A percentile compares a stretch with the other conserved stretches of the same genome.
phyloP scores from a whole-genome alignment of 2,888 invertebrate species.

The Xestia sexstrigata region DNA sequence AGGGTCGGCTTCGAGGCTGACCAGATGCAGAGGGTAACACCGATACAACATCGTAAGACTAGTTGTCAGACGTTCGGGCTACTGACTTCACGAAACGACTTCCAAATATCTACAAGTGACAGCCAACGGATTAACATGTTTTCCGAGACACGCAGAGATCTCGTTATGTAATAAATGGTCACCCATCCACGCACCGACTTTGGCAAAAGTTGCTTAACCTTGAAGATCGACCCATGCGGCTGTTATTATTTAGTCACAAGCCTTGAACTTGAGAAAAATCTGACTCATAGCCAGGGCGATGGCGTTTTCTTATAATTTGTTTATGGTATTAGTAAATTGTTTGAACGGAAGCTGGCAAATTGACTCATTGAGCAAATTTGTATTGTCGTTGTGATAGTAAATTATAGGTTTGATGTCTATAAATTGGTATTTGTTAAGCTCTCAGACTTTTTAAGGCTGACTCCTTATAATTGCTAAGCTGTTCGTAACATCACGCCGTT shows the following conservation, averaged over 20 bases:
- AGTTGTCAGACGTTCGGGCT: too few species aligned
- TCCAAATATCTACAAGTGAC: neutral
- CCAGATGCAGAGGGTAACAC: neutral
- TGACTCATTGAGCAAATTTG: conserved; percentile 7
- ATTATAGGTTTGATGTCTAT: neutral
- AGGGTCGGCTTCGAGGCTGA: neutral
- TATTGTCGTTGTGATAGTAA: conserved; percentile 2
- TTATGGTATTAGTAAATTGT: conserved; percentile 5
- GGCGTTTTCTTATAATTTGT: neutral
- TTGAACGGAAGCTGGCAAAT: neutral
- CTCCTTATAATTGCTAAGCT: neutral
- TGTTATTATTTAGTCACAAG: neutral
- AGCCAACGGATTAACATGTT: neutral
- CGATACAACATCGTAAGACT: too few species aligned
- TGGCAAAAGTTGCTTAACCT: neutral
- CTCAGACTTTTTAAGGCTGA: neutral
- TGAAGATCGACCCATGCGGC: neutral
- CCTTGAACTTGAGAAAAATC: neutral
- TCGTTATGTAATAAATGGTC: neutral
- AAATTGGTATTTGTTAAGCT: neutral
- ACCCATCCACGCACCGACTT: neutral
- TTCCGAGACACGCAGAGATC: neutral
- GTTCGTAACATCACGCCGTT: neutral
- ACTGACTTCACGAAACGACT: too few species aligned
- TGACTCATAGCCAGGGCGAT: neutral